phyloP scores from a whole-genome alignment of 2,888 invertebrate species.

The Andrena hattorfiana region DNA sequence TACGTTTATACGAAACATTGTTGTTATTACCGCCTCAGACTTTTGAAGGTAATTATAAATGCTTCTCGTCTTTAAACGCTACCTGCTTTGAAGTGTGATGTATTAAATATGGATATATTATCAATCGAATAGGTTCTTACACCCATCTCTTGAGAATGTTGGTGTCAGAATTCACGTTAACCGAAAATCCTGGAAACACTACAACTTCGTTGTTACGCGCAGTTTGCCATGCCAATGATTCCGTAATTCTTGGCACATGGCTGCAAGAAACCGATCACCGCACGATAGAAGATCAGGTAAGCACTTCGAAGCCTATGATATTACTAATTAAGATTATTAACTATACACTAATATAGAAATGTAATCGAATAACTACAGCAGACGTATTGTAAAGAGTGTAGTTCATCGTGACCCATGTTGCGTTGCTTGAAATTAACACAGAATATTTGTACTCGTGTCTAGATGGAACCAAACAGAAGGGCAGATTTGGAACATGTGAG shows the following conservation, averaged over 20 bases:
- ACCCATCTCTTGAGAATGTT: conserved; percentile 95
- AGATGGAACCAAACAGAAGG: conserved; percentile 95
- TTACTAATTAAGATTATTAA: conserved; percentile 11
- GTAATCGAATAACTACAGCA: conserved; percentile 33
- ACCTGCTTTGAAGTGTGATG: background rate
- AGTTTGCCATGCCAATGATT: conserved; percentile 95
- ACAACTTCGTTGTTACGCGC: conserved; percentile 93
- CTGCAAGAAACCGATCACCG: conserved; percentile 98
- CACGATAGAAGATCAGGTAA: conserved; percentile 98
- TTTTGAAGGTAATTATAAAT: conserved; percentile 88
- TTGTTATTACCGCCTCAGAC: conserved; percentile 91
- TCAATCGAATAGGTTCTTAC: conserved; percentile 88
- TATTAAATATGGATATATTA: conserved; percentile 10
- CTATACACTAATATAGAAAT: conserved; percentile 26
- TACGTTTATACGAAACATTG: conserved; percentile 96
- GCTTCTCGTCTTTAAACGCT: background rate
- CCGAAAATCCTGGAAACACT: conserved; percentile 97
- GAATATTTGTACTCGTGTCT: conserved; percentile 81
- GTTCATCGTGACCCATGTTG: conserved; percentile 5
- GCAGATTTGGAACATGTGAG: conserved; percentile 93
- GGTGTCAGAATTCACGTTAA: conserved; percentile 97
- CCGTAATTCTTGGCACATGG: conserved; percentile 97
- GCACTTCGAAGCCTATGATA: conserved; percentile 27
- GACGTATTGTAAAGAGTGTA: conserved; percentile 45
- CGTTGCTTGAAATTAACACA: conserved; percentile 49